phyloP scores from a whole-genome alignment of 2,113 vertebrate species.

The Hirundichthys speculiger region DNA sequence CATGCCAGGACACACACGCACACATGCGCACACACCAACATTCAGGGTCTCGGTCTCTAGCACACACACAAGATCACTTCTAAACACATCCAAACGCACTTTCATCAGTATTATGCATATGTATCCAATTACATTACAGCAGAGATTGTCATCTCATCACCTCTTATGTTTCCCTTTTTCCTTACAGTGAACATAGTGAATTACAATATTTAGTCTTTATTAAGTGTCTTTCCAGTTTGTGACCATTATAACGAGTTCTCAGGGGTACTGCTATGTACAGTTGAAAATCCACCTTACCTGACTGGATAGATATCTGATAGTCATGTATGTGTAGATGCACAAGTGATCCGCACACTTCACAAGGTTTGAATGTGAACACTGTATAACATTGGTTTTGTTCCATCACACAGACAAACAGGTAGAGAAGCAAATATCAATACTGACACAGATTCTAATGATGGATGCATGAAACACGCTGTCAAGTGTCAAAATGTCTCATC shows the following conservation, averaged over 20 bases:
- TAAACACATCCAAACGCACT: constrained; percentile 66
- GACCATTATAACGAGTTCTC: constrained; percentile 39
- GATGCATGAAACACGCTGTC: constrained; percentile 38
- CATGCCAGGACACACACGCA: constrained; percentile 70
- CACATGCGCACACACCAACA: background rate
- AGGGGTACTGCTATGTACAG: constrained; percentile 75
- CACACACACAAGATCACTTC: constrained; percentile 37
- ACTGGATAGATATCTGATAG: constrained; percentile 51
- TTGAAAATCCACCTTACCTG: constrained; percentile 51
- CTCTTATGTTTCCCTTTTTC: constrained; percentile 50
- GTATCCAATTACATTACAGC: constrained; percentile 74
- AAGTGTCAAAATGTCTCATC: constrained; percentile 44
- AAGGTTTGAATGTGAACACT: constrained; percentile 58
- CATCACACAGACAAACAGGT: constrained; percentile 62
- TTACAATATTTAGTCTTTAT: constrained; percentile 33
- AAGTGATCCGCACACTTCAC: constrained; percentile 51
- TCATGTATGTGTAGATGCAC: constrained; percentile 39
- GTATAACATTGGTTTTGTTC: constrained; percentile 59
- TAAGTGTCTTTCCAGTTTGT: constrained; percentile 47
- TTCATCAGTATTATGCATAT: constrained; percentile 75
- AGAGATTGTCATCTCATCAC: constrained; percentile 82
- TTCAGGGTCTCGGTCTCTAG: too few species aligned
- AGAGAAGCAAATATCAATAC: constrained; percentile 64
- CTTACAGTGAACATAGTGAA: constrained; percentile 41
- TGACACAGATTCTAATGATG: constrained; percentile 57